Evolutionary conservation across 2,113 vertebrate genomes (phyloP), one percentile per base, ranked within the genome.

Genomic region (Melanostigma gelatinosum): DNA sequence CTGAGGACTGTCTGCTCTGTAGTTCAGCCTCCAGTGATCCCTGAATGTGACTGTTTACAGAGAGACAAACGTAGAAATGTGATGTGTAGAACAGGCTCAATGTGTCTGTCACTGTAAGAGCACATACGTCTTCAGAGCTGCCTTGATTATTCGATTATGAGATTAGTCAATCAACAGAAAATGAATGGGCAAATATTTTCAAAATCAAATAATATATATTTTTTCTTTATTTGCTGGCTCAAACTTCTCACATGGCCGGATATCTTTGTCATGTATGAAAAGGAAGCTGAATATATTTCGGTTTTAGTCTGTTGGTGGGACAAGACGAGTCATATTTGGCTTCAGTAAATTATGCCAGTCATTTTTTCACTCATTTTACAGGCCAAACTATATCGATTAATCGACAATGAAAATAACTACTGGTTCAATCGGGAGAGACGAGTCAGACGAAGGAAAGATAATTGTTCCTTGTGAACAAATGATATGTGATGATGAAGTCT

Each of bases 1-100:
- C 24, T 34, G 11, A 40, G 18, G 52, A 52, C 42, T 16, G 54
- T 57, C 9, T 62, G 22, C 46, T 38, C 48, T 58, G 32, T 52
- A 36, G 24, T 57, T 72, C 87, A 52, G 29, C 52, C 70, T 67
- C 16, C 6, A 22, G 40, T 18, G 46, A 29, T 15, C 18, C 29
- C 29, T 29, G 54, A 42, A 69, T 27, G 12, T 79, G 54, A 42
- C 73, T 27, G 12, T 79, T 83, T 69, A 80, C 76, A 76, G 34
- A 58, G 50, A 60, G 54, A 12, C 24, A 24, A 13, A 44, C 13
- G 24, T n/a, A 46, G n/a, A 72, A 32, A 38, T 22, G 18, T 6
- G 16, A 3, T 2, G 2, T 15, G 32, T 52, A 74, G 64, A 72
- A 38, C 46, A 55, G 67, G 4, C 72, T 29, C 20, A 44, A 1